A percentile compares a stretch with the other conserved stretches of the same genome.
These are phyloP conservation scores for Spinus pinus DNA, from an alignment of 2,797 vertebrate species.

Conservation along the genomic window DNA sequence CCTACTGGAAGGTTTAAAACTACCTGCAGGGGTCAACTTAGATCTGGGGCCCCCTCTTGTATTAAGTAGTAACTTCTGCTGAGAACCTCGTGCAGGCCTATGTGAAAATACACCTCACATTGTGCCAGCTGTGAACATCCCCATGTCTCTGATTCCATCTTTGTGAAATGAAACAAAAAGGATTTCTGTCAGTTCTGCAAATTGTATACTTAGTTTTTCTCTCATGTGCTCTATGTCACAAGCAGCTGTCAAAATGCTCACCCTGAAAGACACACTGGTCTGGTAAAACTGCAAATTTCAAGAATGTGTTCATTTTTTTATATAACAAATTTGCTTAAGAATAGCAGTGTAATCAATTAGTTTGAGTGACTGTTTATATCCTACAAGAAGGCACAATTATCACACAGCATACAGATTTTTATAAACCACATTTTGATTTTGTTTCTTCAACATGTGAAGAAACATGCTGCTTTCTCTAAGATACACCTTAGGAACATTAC, in stretches of 20 bases:
- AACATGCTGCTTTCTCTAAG: background rate
- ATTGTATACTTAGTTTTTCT: background rate
- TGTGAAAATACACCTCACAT: background rate
- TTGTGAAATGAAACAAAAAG: background rate
- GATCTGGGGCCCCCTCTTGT: background rate
- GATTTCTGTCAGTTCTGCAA: background rate
- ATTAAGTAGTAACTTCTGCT: background rate
- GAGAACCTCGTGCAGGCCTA: background rate
- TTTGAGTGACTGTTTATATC: background rate
- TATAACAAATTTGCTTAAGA: background rate
- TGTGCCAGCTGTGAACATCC: background rate
- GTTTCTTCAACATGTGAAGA: background rate
- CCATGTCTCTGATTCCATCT: background rate
- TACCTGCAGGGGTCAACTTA: background rate
- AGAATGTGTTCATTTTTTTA: background rate
- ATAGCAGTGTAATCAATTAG: background rate
- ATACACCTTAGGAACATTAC: background rate
- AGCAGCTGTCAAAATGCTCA: background rate
- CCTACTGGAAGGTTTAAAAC: background rate
- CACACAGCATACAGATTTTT: background rate
- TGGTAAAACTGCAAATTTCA: background rate
- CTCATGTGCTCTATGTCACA: rapidly evolving
- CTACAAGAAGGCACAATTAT: background rate
- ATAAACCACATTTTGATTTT: background rate
- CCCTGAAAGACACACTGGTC: background rate